phyloP scores from a whole-genome alignment of 1,140 invertebrate species.

The Glomeris maerens region DNA sequence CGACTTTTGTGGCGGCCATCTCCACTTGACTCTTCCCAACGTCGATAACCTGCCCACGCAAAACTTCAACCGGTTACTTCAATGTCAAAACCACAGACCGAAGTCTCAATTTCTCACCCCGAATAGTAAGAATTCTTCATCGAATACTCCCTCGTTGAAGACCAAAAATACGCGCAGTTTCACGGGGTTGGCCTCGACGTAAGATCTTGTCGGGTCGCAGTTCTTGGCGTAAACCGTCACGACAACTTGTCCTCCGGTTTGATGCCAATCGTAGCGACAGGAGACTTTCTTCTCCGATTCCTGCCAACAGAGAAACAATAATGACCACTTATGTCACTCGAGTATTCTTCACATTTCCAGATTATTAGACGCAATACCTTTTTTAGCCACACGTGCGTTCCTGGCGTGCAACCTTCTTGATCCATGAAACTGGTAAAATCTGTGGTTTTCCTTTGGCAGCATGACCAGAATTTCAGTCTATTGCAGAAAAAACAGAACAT shows the following conservation, averaged over 20 bases:
- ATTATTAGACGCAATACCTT: constrained; percentile 34
- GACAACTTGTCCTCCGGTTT: constrained; percentile 64
- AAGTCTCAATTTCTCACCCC: constrained; percentile 49
- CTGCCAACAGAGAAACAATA: constrained; percentile 23
- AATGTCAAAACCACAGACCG: constrained; percentile 51
- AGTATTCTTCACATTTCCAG: constrained; percentile 12
- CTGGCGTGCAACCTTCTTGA: constrained; percentile 66
- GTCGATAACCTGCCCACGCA: constrained; percentile 28
- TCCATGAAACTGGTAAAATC: constrained; percentile 85
- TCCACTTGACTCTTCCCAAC: constrained; percentile 46
- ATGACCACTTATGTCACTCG: constrained; percentile 27
- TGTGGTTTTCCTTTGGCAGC: constrained; percentile 81
- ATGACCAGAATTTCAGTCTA: constrained; percentile 92
- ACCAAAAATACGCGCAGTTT: constrained; percentile 56
- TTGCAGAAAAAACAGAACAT: constrained; percentile 12
- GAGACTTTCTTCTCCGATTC: constrained; percentile 41
- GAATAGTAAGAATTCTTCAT: constrained; percentile 63
- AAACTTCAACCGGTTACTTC: not conserved
- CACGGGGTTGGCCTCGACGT: constrained; percentile 70
- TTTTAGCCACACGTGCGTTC: constrained; percentile 77
- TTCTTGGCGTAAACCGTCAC: constrained; percentile 83
- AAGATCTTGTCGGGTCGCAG: constrained; percentile 59
- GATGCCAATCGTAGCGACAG: constrained; percentile 87
- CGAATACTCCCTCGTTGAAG: constrained; percentile 63
- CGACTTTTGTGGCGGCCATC: constrained; percentile 85